Evolutionary conservation across 2,113 vertebrate species (phyloP).

Genomic region (Lates calcarifer): DNA sequence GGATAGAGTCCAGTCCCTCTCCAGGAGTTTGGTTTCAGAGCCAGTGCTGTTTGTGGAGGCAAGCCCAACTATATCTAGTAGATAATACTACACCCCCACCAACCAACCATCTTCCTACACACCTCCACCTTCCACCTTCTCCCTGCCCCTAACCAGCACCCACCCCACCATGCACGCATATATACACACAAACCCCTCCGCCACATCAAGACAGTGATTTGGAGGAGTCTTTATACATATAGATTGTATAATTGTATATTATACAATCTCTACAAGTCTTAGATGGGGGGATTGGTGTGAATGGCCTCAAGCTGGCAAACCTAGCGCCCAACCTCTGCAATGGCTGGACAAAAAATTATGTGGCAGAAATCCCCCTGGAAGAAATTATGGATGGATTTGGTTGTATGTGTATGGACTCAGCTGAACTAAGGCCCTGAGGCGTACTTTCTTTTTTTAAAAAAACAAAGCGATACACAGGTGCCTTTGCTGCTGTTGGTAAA

Average conservation of each 20-base stretch:
- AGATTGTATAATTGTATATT: no score
- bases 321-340: constrained; percentile 22
- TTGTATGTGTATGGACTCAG: constrained; percentile 67
- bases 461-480: constrained; percentile 92
- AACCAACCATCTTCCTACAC: no score
- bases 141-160: no score
- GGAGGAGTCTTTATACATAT: neutral
- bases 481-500: constrained; percentile 97
- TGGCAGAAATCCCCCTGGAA: constrained; percentile 31
- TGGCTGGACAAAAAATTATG: constrained; percentile 14
- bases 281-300: constrained; percentile 37
- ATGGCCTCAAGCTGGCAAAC: constrained; percentile 45
- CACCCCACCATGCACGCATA: no score
- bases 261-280: constrained; percentile 23
- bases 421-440: constrained; percentile 67
- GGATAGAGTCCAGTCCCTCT: no score
- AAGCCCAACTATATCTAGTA: no score
- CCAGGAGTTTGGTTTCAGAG: no score
- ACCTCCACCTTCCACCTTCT: no score
- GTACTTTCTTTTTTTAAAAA: constrained; percentile 72
- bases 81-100: no score
- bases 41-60: no score
- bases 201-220: no score
- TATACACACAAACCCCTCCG: neutral
- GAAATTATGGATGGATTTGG: constrained; percentile 49